phyloP scores from a whole-genome alignment of 2,888 invertebrate species.

The Phymatocera aterrima region DNA sequence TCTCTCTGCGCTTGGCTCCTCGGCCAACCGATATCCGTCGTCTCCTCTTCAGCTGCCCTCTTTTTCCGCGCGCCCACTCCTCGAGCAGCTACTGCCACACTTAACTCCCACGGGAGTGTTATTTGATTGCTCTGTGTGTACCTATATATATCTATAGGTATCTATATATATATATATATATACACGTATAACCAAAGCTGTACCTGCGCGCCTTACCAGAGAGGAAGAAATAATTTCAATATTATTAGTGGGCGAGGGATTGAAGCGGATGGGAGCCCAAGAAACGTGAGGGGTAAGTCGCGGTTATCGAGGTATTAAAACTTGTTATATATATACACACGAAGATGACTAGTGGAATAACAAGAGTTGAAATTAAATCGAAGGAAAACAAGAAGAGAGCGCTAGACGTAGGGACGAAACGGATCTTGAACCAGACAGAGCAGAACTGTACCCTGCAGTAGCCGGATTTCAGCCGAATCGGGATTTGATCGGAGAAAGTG shows the following conservation, averaged over 20 bases:
- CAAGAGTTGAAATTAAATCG: slow-evolving; percentile 36
- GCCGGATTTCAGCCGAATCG: background rate
- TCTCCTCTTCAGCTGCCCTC: background rate
- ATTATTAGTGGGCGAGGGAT: slow-evolving; percentile 41
- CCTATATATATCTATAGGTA: background rate
- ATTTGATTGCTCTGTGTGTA: slow-evolving; percentile 35
- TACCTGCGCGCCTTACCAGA: background rate
- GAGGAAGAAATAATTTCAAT: slow-evolving; percentile 46
- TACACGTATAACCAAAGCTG: background rate
- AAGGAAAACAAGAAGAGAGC: slow-evolving; percentile 31
- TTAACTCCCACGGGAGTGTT: slow-evolving; percentile 36
- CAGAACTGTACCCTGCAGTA: background rate
- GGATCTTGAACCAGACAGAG: background rate
- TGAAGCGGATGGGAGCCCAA: background rate
- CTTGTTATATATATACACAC: no score
- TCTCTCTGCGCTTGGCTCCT: slow-evolving; percentile 33
- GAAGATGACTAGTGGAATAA: slow-evolving; percentile 28
- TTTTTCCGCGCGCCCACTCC: background rate
- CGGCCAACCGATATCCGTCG: slow-evolving; percentile 30
- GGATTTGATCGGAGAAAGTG: background rate
- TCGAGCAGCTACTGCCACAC: slow-evolving; percentile 34
- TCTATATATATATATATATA: background rate
- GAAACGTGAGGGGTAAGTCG: slow-evolving; percentile 22
- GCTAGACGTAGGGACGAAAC: background rate
- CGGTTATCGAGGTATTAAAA: slow-evolving; percentile 23